Conservation (phyloP, 2,888 invertebrate species). For the Cheilosia impressa region DNA sequence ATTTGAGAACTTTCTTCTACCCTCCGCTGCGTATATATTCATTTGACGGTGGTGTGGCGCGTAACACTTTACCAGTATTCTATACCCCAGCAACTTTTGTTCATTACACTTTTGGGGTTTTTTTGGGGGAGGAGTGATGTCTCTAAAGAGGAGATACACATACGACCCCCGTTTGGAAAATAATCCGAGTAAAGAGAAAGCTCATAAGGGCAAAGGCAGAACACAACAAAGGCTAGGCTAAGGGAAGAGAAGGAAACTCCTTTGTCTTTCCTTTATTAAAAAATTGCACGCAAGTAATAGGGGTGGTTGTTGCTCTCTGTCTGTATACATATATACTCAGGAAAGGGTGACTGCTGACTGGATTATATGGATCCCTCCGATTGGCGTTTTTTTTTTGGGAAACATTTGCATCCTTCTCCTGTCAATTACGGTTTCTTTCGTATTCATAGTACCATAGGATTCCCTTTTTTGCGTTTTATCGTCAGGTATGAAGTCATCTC, state of each 20-base stretch:
- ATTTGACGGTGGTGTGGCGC: slow-evolving; percentile 7
- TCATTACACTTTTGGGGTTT: not conserved
- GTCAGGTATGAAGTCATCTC: slow-evolving; percentile 51
- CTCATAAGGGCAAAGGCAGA: slow-evolving; percentile 14
- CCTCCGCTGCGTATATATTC: slow-evolving; percentile 13
- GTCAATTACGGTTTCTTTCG: slow-evolving; percentile 22
- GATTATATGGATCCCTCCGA: slow-evolving; percentile 42
- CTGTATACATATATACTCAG: not conserved
- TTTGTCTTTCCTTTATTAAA: slow-evolving; percentile 64
- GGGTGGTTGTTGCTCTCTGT: slow-evolving; percentile 48
- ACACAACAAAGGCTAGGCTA: not conserved
- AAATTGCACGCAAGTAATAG: slow-evolving; percentile 65
- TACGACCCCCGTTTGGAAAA: slow-evolving; percentile 14
- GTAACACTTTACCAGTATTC: slow-evolving; percentile 4
- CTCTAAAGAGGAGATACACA: slow-evolving; percentile 8
- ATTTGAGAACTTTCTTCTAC: slow-evolving; percentile 36
- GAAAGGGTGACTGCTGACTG: slow-evolving; percentile 46
- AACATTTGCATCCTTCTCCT: slow-evolving; percentile 39
- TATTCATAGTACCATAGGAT: not conserved
- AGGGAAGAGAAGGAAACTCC: slow-evolving; percentile 34
- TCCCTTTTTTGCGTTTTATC: not conserved
- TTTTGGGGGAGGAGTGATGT: slow-evolving; percentile 26
- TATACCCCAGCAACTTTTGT: not conserved
- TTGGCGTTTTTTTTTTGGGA: slow-evolving; percentile 23
- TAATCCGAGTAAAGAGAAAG: slow-evolving; percentile 27